Evolutionary conservation across 2,888 invertebrate species (phyloP), one percentile per base, ranked within the genome.

Genomic region (Hirtodrosophila cameraria): DNA sequence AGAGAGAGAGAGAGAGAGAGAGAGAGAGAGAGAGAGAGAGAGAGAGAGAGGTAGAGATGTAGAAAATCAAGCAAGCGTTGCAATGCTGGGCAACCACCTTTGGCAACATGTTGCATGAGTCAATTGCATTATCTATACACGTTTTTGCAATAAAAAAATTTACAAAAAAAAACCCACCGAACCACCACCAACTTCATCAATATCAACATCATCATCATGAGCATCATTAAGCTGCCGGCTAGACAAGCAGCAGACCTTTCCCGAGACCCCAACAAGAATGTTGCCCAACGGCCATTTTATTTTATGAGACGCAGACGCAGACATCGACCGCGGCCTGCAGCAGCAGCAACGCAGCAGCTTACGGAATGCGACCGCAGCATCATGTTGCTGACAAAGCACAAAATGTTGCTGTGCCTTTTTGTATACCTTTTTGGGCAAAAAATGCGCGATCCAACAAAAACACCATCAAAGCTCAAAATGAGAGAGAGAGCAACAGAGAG

Each of bases 191-290:
- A 3, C 23, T 7, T n/a, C n/a, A n/a, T n/a, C n/a, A n/a, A n/a
- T n/a, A n/a, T n/a, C n/a, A 23, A 5, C 18, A 49, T 38, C 20
- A 15, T 12, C n/a, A 33, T 33, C 12, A 39, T 61, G 38, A 46
- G 25, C 30, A 27, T 52, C 59, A 68, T 60, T 23, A 33, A 13
- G 23, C 52, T 18, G 28, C 7, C 15, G 77, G 78, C 78, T 74
- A 79, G 85, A 84, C 78, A 71, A 74, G 59, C 70, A 33, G 46
- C 78, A 84, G 78, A 78, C 77, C 73, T 55, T 49, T 43, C 4
- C 41, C 39, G 45, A 57, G 33, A 60, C 49, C 46, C 27, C 42
- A 20, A 11, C 43, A 73, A 69, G 55, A 74, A 74, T 74, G 69
- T 33, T 74, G 70, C 55, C 45, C 46, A 38, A 25, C 62, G 50